Evolutionary conservation across 2,888 invertebrate genomes (phyloP).

Genomic region (Macrosiphum euphorbiae): DNA sequence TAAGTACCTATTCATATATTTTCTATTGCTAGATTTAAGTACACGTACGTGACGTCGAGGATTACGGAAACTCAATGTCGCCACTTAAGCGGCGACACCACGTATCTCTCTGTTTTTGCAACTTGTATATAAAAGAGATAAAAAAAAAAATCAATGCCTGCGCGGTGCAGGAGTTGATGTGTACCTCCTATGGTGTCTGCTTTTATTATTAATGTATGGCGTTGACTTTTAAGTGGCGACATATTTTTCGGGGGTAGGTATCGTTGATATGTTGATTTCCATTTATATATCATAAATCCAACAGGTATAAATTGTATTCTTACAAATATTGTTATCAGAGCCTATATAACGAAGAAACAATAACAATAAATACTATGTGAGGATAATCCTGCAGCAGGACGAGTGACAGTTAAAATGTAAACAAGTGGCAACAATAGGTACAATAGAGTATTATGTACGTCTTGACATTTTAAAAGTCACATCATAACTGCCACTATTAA

Average conservation of each 20-base stretch:
- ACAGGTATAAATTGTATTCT: neutral
- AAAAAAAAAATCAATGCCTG: neutral
- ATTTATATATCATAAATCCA: neutral
- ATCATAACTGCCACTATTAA: neutral
- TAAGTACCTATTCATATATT: neutral
- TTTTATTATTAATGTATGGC: neutral
- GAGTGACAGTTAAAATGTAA: neutral
- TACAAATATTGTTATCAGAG: neutral
- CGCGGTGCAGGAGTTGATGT: neutral
- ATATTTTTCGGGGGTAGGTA: too few species aligned
- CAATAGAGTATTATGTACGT: neutral
- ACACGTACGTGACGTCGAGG: neutral
- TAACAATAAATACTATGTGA: neutral
- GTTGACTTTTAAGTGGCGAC: too few species aligned
- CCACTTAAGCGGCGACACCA: neutral
- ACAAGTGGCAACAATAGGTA: neutral
- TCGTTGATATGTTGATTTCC: too few species aligned
- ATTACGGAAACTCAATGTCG: neutral
- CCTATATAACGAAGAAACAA: neutral
- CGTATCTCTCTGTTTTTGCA: neutral
- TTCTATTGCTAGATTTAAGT: neutral
- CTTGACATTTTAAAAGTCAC: neutral
- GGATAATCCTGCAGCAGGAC: slow-evolving; percentile 12
- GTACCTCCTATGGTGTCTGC: neutral
- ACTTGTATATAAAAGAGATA: neutral